Percentiles rank a stretch among this genome's conserved stretches.
Evolutionary conservation across 2,797 vertebrate genomes (phyloP).

Genomic region (Ptychobarbus kaznakovi): DNA sequence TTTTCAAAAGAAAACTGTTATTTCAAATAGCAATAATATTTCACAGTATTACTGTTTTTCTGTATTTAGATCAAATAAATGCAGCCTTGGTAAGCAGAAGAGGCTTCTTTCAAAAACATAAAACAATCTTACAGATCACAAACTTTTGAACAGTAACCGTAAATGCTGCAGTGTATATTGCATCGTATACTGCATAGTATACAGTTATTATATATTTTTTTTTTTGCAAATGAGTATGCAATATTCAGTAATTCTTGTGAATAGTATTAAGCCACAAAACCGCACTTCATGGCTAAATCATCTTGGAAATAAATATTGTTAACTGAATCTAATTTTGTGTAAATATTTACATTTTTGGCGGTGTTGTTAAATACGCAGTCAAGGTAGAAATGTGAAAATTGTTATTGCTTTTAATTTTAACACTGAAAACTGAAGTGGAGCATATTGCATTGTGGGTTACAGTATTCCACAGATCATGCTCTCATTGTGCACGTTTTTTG

Average conservation of each 20-base stretch:
- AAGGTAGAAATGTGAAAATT: not conserved
- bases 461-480: not conserved
- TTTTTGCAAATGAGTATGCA: not conserved
- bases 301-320: not conserved
- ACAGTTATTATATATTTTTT: too few relatives aligned
- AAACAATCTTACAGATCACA: not conserved
- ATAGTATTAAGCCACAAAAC: not conserved
- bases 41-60: too few relatives aligned
- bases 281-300: not conserved
- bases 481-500: not conserved
- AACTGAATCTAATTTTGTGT: not conserved
- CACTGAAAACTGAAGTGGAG: not conserved
- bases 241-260: not conserved
- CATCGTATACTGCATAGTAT: not conserved
- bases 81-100: too few relatives aligned
- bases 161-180: not conserved
- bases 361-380: not conserved
- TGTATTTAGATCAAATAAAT: not conserved
- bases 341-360: not conserved
- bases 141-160: not conserved
- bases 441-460: not conserved
- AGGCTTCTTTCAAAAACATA: not conserved
- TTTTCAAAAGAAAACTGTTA: not conserved
- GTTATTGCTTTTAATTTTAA: not conserved
- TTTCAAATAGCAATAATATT: too few relatives aligned